Base-by-base conservation (phyloP, 2,797 vertebrate genomes). In the Neopelma chrysocephalum region DNA sequence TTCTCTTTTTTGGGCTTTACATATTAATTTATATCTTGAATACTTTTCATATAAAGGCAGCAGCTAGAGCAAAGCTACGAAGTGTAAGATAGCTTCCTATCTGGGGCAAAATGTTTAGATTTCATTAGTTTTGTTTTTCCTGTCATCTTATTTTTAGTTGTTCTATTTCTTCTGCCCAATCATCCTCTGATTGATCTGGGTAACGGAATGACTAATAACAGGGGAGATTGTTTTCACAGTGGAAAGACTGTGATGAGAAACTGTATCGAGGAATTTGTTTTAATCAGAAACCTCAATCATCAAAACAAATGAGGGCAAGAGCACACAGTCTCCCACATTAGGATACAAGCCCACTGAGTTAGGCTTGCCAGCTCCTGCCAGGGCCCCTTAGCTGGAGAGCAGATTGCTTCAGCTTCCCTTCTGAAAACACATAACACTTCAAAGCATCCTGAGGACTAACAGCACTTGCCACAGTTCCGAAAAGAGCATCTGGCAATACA, bases 71-170 rank as follows among this genome's bases (percentile, higher is more conserved):
- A 87, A 82, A 92, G 81, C 40, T 80, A 38, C 32, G 23, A 87
- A 90, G 31, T 38, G 1, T 60, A 79, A 72, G 56, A 53, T 9
- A 82, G 48, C 32, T 73, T 87, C 71, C 38, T 64, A 80, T 82
- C 48, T 50, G 60, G 36, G 71, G 12, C 50, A 82, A 92, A 95
- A 77, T 3, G 1, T 54, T 89, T 58, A 56, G 12, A 80, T 82
- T 90, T 68, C 68, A 53, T 89, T 89, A 54, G 64, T 43, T 94
- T 79, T 82, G 64, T 7, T 96, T 90, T 73, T 70, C 51, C 53
- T 56, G n/a, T 36, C 11, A 1, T 89, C 66, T 87, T 87, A 82
- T 91, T 95, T 95, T 93, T 13, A 90, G 86, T 87, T 77, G 42
- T 77, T 89, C 75, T 90, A 32, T 64, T 95, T 89, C 58, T 87